Evolutionary conservation across 2,888 invertebrate species (phyloP), one percentile per base, ranked within the genome.

Genomic region (Cephus sareptanus): DNA sequence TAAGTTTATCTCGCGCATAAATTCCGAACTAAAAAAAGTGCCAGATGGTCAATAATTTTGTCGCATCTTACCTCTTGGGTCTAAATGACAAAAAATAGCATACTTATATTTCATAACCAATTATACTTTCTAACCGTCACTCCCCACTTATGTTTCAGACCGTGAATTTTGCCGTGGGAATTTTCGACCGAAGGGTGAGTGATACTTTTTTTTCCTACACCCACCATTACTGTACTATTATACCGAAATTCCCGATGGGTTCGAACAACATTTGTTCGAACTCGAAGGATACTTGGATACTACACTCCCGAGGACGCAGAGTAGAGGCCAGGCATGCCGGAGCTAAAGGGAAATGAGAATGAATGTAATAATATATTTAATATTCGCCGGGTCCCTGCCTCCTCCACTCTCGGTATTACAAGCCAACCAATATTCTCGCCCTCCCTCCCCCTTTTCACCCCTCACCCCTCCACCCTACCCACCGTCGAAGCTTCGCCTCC

Each of bases 331-430:
- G 84, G 84, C 80, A 85, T 83, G 80, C 83, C 83, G 83, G 82
- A 84, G 86, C 85, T 86, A 86, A 89, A 87, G 88, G 89, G 89
- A 90, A 90, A 90, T 88, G 90, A 89, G 89, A 90, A 90, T 90
- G 88, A 89, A 90, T 90, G 90, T 89, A 90, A 90, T 90, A 90
- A 90, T 90, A 90, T 90, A 90, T 90, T 90, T 90, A 90, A 90
- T 90, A 90, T 90, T 90, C 90, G 88, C 86, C 85, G 85, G 87
- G 85, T 88, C 88, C 87, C 87, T 85, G 84, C 86, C 75, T 87
- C 86, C 87, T 87, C 85, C 85, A 87, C 88, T 89, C 90, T 87
- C 88, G 86, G 89, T 89, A 90, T 89, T 90, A 90, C 89, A 89
- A 88, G 89, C 89, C 89, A 89, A 90, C 90, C 90, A 90, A 90